Conservation (phyloP, 2,888 invertebrate genomes). For the Torymus aiolomorphi region DNA sequence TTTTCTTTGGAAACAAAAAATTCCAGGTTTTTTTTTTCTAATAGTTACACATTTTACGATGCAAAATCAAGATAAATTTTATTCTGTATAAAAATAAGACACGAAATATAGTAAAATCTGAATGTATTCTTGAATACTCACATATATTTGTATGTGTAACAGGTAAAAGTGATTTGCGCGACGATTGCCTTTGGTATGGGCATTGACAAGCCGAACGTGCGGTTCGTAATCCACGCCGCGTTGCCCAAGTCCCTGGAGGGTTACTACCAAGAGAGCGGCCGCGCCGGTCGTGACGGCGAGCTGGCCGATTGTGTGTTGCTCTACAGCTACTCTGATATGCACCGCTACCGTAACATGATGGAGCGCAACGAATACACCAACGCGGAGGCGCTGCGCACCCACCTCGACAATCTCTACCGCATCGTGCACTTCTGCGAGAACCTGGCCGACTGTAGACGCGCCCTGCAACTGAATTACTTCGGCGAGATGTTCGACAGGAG, state of each 20-base stretch:
- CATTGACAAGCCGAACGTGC: conserved; percentile 97
- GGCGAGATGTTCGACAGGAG: conserved; percentile 88
- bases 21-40: too few relatives aligned
- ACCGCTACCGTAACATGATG: conserved; percentile 83
- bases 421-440: conserved; percentile 97
- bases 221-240: conserved; percentile 94
- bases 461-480: conserved; percentile 90
- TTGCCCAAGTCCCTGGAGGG: conserved; percentile 97
- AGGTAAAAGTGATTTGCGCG: conserved; percentile 87
- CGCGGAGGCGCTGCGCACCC: conserved; percentile 82
- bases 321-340: conserved; percentile 90
- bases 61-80: too few relatives aligned
- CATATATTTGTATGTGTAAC: neutral
- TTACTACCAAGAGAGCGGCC: conserved; percentile 98
- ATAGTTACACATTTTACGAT: too few relatives aligned
- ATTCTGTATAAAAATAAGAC: too few relatives aligned
- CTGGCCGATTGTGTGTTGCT: conserved; percentile 90
- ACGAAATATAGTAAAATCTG: too few relatives aligned
- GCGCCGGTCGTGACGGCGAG: conserved; percentile 96
- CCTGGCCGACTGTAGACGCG: conserved; percentile 91
- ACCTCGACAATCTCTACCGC: conserved; percentile 89
- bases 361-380: conserved; percentile 80
- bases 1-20: too few relatives aligned
- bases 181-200: conserved; percentile 99
- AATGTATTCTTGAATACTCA: neutral